Percentiles rank a stretch among this genome's conserved stretches.
phyloP scores from a whole-genome alignment of 2,888 invertebrate species.

The Venusia cambrica region DNA sequence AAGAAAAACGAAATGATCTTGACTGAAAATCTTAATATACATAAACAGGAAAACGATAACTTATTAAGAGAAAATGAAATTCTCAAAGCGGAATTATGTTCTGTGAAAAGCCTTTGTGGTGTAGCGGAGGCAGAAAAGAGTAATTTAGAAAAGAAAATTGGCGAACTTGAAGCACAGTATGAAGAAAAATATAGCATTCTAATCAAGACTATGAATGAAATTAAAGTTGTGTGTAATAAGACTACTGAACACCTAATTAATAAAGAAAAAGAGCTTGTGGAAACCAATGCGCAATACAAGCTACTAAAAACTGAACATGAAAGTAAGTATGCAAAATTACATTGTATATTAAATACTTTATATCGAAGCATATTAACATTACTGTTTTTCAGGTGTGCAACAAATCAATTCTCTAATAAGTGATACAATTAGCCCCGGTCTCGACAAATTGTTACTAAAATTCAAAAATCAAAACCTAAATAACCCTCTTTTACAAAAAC shows the following conservation, averaged over 20 bases:
- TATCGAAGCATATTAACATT: no score
- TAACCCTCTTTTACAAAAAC: constrained; percentile 35
- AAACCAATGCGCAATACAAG: constrained; percentile 30
- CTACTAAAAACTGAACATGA: constrained; percentile 36
- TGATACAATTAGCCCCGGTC: constrained; percentile 31
- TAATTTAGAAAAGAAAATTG: constrained; percentile 29
- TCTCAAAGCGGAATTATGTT: constrained; percentile 27
- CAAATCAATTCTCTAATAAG: constrained; percentile 30
- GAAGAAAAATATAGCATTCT: constrained; percentile 6
- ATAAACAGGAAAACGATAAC: constrained; percentile 8
- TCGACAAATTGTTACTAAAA: constrained; percentile 36
- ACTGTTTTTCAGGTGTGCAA: constrained; percentile 37
- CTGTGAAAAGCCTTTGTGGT: constrained; percentile 38
- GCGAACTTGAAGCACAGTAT: constrained; percentile 30
- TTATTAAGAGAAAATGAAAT: constrained; percentile 21
- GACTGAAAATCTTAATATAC: constrained; percentile 6
- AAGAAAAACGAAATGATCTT: constrained; percentile 19
- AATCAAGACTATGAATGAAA: constrained; percentile 3
- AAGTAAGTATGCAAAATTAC: constrained; percentile 40
- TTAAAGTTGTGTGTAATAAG: constrained; percentile 23
- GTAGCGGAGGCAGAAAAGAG: constrained; percentile 37
- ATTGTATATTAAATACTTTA: no score
- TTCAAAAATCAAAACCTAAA: constrained; percentile 32
- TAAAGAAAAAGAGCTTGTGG: constrained; percentile 34
- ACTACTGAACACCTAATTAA: constrained; percentile 16